Evolutionary conservation across 1,140 invertebrate genomes (phyloP).

Genomic region (Tetramorium parvispinum): DNA sequence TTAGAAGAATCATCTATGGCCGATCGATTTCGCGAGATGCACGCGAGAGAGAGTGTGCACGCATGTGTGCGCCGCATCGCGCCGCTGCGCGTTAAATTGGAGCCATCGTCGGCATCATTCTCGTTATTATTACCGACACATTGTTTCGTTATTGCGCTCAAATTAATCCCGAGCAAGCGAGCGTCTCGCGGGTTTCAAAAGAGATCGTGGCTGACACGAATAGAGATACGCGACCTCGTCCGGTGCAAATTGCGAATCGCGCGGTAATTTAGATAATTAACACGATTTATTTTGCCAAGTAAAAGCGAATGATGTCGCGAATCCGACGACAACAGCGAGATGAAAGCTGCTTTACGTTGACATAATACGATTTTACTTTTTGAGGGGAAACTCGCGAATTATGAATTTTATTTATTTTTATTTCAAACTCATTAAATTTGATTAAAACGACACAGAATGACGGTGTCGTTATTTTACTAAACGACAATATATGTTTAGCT

Average conservation of each 20-base stretch:
- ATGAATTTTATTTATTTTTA: neutral
- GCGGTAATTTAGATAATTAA: neutral
- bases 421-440: neutral
- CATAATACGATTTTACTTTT: neutral
- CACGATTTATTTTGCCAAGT: neutral
- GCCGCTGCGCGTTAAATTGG: slow-evolving; percentile 44
- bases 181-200: neutral
- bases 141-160: slow-evolving; percentile 32
- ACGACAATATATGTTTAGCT: neutral
- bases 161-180: slow-evolving; percentile 9
- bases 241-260: neutral
- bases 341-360: neutral
- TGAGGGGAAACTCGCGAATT: neutral
- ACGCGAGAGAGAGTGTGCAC: slow-evolving; percentile 1
- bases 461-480: neutral
- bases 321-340: neutral
- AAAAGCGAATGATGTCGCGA: neutral
- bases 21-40: slow-evolving; percentile 51
- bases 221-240: neutral
- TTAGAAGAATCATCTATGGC: slow-evolving; percentile 34
- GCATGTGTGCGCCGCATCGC: slow-evolving; percentile 7
- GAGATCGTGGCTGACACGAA: slow-evolving; percentile 5
- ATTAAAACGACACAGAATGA: neutral
- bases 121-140: slow-evolving; percentile 32
- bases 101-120: slow-evolving; percentile 15